Conservation (phyloP, 2,797 vertebrate species). For the Apogon hyalosoma region DNA sequence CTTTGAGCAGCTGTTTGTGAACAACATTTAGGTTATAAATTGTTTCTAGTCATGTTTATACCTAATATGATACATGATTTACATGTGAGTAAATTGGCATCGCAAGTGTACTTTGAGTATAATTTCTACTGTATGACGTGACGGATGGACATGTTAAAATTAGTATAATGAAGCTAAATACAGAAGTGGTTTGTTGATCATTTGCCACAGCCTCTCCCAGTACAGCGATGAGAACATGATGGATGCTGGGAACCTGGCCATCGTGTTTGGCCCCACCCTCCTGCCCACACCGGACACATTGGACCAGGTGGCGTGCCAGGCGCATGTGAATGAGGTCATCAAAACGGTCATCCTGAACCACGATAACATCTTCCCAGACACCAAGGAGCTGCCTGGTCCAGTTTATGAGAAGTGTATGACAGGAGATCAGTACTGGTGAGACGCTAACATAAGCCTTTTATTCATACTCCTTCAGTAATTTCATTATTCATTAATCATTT, state of each 20-base stretch:
- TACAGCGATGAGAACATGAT: constrained; percentile 99
- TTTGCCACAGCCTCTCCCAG: constrained; percentile 90
- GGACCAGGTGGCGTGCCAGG: constrained; percentile 98
- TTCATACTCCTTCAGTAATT: background rate
- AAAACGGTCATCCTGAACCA: constrained; percentile 99
- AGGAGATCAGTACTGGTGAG: constrained; percentile 98
- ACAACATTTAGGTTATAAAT: background rate
- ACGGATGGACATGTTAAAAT: too few species aligned
- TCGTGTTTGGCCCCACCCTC: constrained; percentile 97
- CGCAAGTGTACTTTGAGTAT: too few species aligned
- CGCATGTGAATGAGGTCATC: constrained; percentile 97
- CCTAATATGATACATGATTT: too few species aligned
- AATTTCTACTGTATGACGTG: too few species aligned
- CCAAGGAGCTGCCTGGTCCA: constrained; percentile 95
- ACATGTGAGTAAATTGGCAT: too few species aligned
- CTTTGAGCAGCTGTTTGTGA: too few species aligned
- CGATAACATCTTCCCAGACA: constrained; percentile 96
- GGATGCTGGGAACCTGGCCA: constrained; percentile 98
- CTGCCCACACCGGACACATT: constrained; percentile 97
- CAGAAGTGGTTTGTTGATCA: background rate
- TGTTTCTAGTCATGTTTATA: background rate
- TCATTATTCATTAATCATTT: background rate
- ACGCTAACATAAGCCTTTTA: background rate
- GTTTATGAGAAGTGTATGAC: constrained; percentile 99
- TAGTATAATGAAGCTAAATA: too few species aligned